phyloP scores from a whole-genome alignment of 2,888 invertebrate species.

The Boloria selene region DNA sequence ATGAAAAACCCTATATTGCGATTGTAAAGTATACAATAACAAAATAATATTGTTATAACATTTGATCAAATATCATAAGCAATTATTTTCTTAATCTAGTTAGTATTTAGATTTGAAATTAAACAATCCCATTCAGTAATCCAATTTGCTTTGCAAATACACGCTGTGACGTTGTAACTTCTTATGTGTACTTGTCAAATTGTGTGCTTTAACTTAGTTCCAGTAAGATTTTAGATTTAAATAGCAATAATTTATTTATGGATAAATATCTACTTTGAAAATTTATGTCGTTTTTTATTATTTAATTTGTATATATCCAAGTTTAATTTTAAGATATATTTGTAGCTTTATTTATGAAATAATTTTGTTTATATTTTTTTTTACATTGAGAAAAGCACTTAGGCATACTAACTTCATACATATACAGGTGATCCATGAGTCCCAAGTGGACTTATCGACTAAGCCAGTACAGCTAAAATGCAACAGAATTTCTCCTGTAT shows the following conservation, averaged over 20 bases:
- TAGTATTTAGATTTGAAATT: constrained; percentile 61
- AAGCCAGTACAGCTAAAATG: no score
- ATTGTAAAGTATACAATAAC: constrained; percentile 1
- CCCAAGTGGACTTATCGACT: no score
- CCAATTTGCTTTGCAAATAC: constrained; percentile 64
- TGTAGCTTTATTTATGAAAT: no score
- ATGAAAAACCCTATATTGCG: no score
- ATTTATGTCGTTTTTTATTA: not conserved
- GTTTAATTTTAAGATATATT: no score
- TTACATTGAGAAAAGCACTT: no score
- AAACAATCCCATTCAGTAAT: constrained; percentile 60
- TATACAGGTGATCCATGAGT: no score
- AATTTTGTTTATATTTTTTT: no score
- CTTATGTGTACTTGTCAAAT: constrained; percentile 24
- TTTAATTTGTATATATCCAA: no score
- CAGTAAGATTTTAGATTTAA: constrained; percentile 9
- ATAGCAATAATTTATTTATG: not conserved
- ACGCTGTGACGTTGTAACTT: constrained; percentile 43
- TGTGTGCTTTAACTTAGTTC: constrained; percentile 17
- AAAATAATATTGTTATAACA: constrained; percentile 13
- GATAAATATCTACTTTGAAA: not conserved
- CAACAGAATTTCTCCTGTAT: no score
- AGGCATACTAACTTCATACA: no score
- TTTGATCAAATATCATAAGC: constrained; percentile 21
- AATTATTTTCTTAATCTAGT: constrained; percentile 53